Evolutionary conservation across 2,113 vertebrate genomes (phyloP).

Genomic region (Uria aalge): DNA sequence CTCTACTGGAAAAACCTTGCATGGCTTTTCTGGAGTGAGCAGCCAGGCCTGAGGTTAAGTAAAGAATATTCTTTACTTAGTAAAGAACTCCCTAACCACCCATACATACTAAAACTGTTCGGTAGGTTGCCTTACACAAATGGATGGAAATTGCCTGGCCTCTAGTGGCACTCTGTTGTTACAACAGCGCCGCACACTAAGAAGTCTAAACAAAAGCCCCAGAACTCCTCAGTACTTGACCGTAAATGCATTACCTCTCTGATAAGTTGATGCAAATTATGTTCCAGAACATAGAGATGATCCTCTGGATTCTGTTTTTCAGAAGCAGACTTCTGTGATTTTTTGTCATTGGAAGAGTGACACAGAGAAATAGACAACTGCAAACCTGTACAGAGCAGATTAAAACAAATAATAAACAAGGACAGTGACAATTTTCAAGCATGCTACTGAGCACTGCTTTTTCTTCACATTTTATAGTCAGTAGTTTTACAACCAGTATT

Average conservation of each 20-base stretch:
- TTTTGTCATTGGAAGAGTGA: conserved; percentile 92
- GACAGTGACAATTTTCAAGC: not conserved
- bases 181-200: not conserved
- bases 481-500: not conserved
- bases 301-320: conserved; percentile 90
- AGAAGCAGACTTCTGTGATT: conserved; percentile 80
- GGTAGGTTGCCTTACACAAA: not conserved
- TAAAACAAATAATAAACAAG: not conserved
- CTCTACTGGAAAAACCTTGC: not conserved
- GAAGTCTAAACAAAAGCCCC: not conserved
- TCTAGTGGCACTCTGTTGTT: not conserved
- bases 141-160: not conserved
- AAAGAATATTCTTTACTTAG: not conserved
- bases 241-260: conserved; percentile 83
- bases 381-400: conserved; percentile 76
- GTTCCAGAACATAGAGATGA: conserved; percentile 94
- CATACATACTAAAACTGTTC: fast-evolving
- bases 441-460: not conserved
- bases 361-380: conserved; percentile 96
- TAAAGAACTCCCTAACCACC: not conserved
- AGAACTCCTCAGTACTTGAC: not conserved
- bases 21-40: not conserved
- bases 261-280: conserved; percentile 95
- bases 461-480: not conserved
- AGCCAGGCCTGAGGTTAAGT: not conserved